Evolutionary conservation across 2,113 vertebrate genomes (phyloP), one percentile per base, ranked within the genome.

Genomic region (Hyla sarda): DNA sequence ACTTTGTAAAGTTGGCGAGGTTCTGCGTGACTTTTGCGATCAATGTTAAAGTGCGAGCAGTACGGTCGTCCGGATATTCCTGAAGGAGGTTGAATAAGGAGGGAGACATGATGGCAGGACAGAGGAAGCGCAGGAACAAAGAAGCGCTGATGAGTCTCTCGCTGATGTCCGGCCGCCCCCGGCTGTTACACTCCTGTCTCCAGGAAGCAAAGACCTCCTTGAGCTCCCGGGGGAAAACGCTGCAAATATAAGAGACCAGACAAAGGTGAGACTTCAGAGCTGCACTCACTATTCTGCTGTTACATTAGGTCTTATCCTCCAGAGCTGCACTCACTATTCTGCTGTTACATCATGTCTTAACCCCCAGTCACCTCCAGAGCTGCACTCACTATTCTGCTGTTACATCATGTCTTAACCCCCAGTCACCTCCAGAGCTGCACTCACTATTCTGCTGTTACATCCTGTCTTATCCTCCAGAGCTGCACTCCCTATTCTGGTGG

Each of bases 21-120:
- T 99, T 99, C 92, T 99, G 98, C 0, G 98, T 99, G 87, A 99
- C 98, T 94, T 99, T 99, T 91, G 98, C 98, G 0, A 99, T 99
- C 90, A 99, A 97, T 3, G 98, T 99, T 89, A 99, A 93, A 0
- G 98, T 99, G 47, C 98, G 97, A 0, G 98, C 97, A 0, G 98
- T 99, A 91, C 98, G 97, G 94, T 99, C 98, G 0, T 99, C 98
- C 0, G 98, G 98, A 86, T 99, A 99, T 90, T 99, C 98, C 93
- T 99, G 98, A 73, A 98, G 97, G 86, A 99, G 92, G 82, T 95
- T 97, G 94, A 99, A 99, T 83, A 99, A 97, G 0, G 98, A 99
- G 0, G 98, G 98, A 0, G 98, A 99, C 98, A 99, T 99, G 95
- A 99, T 96, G 92, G 98, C 97, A 0, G 98, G 98, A 83, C 98